phyloP scores from a whole-genome alignment of 2,888 invertebrate species.

The Agrochola macilenta region DNA sequence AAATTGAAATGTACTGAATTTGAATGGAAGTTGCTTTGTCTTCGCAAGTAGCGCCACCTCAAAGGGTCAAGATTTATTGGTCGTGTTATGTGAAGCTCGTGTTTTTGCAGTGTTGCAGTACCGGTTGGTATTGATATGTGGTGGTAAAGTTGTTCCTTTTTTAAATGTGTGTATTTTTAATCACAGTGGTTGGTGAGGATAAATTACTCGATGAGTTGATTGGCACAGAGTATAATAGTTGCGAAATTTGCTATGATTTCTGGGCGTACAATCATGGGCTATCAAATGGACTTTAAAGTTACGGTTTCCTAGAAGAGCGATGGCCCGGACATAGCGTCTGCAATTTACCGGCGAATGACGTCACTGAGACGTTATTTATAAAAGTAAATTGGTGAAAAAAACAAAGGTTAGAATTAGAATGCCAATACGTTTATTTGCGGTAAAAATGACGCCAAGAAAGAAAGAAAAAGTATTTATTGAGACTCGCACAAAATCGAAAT shows the following conservation, averaged over 20 bases:
- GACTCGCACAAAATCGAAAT: too few relatives aligned
- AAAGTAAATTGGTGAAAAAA: too few relatives aligned
- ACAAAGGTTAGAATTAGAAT: too few relatives aligned
- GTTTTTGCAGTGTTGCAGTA: slow-evolving; percentile 29
- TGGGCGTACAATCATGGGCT: neutral
- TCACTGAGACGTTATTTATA: too few relatives aligned
- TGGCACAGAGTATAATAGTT: neutral
- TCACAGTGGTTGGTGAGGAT: neutral
- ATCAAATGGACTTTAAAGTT: neutral
- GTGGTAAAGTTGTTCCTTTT: slow-evolving; percentile 3
- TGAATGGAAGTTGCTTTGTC: neutral
- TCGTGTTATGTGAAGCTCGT: neutral
- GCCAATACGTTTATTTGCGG: too few relatives aligned
- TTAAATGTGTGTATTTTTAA: slow-evolving; percentile 27
- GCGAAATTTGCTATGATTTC: neutral
- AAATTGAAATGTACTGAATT: neutral
- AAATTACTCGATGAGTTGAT: neutral
- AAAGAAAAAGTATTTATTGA: too few relatives aligned
- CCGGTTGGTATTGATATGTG: slow-evolving; percentile 18
- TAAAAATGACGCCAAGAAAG: too few relatives aligned
- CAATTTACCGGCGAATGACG: neutral
- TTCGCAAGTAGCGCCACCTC: slow-evolving; percentile 12
- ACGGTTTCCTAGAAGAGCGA: neutral
- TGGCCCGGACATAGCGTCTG: too few relatives aligned
- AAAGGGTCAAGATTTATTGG: slow-evolving; percentile 5